These are phyloP conservation scores for Microtus richardsoni DNA, from an alignment of 2,113 vertebrate species.

Conservation along the genomic window DNA sequence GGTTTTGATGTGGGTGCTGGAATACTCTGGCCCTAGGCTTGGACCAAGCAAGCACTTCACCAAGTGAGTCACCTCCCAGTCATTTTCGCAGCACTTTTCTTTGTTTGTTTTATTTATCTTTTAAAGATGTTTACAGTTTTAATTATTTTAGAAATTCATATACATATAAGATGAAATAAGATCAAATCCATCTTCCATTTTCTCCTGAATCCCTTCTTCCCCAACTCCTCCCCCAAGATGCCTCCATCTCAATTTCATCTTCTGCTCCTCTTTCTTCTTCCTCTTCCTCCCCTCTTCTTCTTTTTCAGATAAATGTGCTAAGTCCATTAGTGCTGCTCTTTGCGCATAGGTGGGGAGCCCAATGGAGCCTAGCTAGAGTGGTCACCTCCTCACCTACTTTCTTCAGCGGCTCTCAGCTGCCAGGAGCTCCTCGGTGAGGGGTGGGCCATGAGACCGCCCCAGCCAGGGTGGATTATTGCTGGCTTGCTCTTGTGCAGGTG, in stretches of 20 bases:
- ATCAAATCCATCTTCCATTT: background rate
- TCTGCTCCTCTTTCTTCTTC: background rate
- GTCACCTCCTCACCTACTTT: background rate
- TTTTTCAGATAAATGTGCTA: background rate
- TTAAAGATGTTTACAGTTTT: background rate
- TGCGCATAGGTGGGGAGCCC: background rate
- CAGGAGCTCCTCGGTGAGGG: background rate
- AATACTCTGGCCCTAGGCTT: no score
- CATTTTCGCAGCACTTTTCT: background rate
- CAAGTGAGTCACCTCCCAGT: background rate
- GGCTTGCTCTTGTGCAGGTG: background rate
- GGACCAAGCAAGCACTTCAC: background rate
- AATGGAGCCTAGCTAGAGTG: no score
- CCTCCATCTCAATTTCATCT: background rate
- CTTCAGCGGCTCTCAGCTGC: background rate
- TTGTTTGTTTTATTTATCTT: background rate
- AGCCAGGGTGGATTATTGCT: background rate
- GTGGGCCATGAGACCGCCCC: background rate
- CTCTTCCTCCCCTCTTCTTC: background rate
- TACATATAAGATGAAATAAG: background rate
- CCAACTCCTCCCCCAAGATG: background rate
- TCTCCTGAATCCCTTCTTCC: background rate
- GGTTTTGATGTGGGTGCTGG: background rate
- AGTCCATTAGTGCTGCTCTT: background rate
- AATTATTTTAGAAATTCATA: background rate